Percentiles rank a stretch among this genome's conserved stretches.
phyloP scores from a whole-genome alignment of 2,888 invertebrate genomes.

The Ormyrus labotus region DNA sequence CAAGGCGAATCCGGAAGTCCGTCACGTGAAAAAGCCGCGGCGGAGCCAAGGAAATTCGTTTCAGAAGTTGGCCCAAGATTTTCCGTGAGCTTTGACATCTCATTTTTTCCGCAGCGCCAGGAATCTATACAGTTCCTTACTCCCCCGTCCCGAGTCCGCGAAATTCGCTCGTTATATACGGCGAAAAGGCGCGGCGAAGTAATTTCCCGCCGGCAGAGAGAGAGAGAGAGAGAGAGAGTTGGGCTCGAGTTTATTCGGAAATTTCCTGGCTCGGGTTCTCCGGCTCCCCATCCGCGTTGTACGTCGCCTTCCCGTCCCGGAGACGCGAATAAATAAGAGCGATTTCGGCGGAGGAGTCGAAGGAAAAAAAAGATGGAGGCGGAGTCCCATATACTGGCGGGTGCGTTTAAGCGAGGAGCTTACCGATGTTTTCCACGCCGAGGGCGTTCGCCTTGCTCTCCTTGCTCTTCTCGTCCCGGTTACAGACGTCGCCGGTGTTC shows the following conservation, averaged over 20 bases:
- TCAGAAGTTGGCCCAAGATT: conserved; percentile 62
- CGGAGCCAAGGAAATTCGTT: conserved; percentile 60
- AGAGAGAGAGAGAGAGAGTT: neutral
- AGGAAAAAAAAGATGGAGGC: neutral
- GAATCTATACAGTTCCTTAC: neutral
- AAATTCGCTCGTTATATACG: neutral
- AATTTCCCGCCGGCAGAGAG: neutral
- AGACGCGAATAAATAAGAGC: conserved; percentile 9
- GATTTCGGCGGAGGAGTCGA: neutral
- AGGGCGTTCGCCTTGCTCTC: conserved; percentile 95
- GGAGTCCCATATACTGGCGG: neutral
- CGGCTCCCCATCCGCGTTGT: neutral
- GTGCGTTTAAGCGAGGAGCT: conserved; percentile 57
- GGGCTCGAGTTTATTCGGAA: conserved; percentile 19
- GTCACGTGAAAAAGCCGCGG: conserved; percentile 10
- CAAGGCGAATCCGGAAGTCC: conserved; percentile 58
- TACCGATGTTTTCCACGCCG: conserved; percentile 92
- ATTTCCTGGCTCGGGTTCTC: conserved; percentile 4
- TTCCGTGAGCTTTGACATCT: conserved; percentile 58
- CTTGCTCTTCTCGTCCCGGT: conserved; percentile 90
- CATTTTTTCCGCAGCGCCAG: conserved; percentile 34
- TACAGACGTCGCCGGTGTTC: conserved; percentile 94
- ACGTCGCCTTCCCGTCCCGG: neutral
- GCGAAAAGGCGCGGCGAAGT: neutral
- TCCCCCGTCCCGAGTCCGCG: neutral